Evolutionary conservation across 2,888 invertebrate species (phyloP).

Genomic region (Asteroscopus sphinx): DNA sequence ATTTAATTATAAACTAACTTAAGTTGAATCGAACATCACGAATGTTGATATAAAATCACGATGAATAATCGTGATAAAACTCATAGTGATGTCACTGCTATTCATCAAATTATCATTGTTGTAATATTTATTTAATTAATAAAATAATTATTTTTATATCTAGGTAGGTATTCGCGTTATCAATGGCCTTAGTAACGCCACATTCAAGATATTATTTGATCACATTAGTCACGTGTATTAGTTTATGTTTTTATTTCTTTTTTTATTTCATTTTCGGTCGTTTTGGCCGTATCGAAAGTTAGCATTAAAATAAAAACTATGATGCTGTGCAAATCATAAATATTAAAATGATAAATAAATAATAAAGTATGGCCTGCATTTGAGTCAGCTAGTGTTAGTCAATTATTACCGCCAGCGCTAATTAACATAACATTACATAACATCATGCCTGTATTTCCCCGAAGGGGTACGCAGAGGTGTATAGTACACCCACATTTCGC

Average conservation of each 20-base stretch:
- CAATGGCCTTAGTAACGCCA: conserved; percentile 34
- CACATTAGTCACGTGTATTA: conserved; percentile 23
- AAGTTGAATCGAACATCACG: no score
- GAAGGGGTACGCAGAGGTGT: no score
- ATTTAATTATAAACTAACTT: conserved; percentile 2
- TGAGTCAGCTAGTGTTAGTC: no score
- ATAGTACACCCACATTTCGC: no score
- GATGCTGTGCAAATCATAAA: not conserved
- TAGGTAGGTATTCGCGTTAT: conserved; percentile 18
- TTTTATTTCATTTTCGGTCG: conserved; percentile 21
- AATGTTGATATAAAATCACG: conserved; percentile 21
- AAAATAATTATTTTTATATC: conserved; percentile 11
- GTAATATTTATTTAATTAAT: conserved; percentile 5
- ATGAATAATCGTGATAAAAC: conserved; percentile 11
- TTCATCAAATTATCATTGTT: not conserved
- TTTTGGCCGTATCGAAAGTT: not conserved
- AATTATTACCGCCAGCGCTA: no score
- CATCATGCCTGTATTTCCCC: no score
- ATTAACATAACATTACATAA: no score
- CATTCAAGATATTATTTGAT: conserved; percentile 13
- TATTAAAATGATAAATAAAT: no score
- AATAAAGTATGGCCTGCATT: no score
- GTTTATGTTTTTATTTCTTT: no score
- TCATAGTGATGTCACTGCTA: conserved; percentile 7
- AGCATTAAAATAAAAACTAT: conserved; percentile 1